A percentile compares a stretch with the other conserved stretches of the same genome.
These are phyloP conservation scores for Drosophila watanabei DNA, from an alignment of 1,140 invertebrate species.

Conservation along the genomic window DNA sequence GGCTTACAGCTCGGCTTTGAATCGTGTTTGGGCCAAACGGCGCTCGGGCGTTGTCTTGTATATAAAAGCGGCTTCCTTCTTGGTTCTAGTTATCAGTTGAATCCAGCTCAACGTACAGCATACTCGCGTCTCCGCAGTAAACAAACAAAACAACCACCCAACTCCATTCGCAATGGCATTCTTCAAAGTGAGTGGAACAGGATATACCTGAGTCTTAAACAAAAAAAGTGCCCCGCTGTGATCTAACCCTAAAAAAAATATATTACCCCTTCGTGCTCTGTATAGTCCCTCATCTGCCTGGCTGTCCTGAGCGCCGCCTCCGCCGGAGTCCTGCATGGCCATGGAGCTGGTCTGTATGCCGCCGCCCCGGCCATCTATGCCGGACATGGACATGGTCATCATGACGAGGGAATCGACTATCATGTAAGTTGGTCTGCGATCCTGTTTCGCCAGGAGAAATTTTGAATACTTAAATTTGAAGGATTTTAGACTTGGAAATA, in stretches of 20 bases:
- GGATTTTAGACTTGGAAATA: neutral
- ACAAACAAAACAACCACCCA: conserved; percentile 24
- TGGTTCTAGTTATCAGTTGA: conserved; percentile 86
- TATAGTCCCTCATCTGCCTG: conserved; percentile 83
- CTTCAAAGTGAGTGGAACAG: conserved; percentile 84
- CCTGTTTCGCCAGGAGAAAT: neutral
- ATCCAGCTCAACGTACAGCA: conserved; percentile 78
- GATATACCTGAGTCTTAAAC: conserved; percentile 2
- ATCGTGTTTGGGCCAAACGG: conserved; percentile 50
- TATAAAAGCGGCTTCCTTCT: conserved; percentile 85
- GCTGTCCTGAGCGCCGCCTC: conserved; percentile 82
- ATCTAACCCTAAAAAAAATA: neutral
- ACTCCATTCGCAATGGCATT: conserved; percentile 76
- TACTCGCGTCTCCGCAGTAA: conserved; percentile 55
- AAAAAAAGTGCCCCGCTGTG: neutral
- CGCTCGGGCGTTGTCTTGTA: conserved; percentile 83
- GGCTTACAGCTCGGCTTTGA: conserved; percentile 34
- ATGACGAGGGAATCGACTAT: conserved; percentile 80
- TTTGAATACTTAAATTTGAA: neutral
- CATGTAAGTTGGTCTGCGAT: conserved; percentile 70
- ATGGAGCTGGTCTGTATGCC: conserved; percentile 70
- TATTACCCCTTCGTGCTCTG: conserved; percentile 29
- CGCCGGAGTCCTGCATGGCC: conserved; percentile 77
- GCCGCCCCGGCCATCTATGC: conserved; percentile 69
- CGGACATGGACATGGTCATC: conserved; percentile 56